Evolutionary conservation across 2,888 invertebrate genomes (phyloP), one percentile per base, ranked within the genome.

Genomic region (Coleophora flavipennella): DNA sequence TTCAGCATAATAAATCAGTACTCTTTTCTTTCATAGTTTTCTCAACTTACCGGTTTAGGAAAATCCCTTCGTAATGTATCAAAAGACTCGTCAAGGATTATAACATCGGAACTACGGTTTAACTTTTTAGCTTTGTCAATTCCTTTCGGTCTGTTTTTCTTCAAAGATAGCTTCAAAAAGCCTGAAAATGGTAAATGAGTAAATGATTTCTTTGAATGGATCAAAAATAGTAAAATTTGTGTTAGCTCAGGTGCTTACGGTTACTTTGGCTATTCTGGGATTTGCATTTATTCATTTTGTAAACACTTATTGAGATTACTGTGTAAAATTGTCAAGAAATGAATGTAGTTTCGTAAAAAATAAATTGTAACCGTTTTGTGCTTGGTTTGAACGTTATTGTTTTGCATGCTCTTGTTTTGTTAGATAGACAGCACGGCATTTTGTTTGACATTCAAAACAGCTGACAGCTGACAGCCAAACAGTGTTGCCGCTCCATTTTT

Each of bases 61-160:
- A 60, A 59, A 39, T 70, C 67, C 3, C 60, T 50, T 31, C 55
- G 62, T 31, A 76, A 45, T 55, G 53, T 63, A 42, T 81, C 83
- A 50, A 75, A 76, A 9, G 81, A 75, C 40, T 83, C 81, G 51
- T 84, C 81, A 42, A 83, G 52, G 43, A 77, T 47, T 28, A 76
- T 65, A 12, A 79, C 56, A 53, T 78, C 78, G 1, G 75, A 67
- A 50, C 64, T 72, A 25, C 59, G 57, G 37, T 70, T 65, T 1
- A 38, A 25, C 50, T 67, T 69, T 39, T 55, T 62, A 1, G 39
- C 36, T 32, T 65, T 61, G 35, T 63, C 52, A 25, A 55, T 54
- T 7, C 45, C 38, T 51, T 65, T 66, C n/a, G 47, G 14, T 33
- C 52, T 66, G 35, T 70, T 76, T 64, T 79, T 84, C 64, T 74